Base-by-base conservation (phyloP, 1,140 invertebrate genomes). In the Drosophila albomicans region DNA sequence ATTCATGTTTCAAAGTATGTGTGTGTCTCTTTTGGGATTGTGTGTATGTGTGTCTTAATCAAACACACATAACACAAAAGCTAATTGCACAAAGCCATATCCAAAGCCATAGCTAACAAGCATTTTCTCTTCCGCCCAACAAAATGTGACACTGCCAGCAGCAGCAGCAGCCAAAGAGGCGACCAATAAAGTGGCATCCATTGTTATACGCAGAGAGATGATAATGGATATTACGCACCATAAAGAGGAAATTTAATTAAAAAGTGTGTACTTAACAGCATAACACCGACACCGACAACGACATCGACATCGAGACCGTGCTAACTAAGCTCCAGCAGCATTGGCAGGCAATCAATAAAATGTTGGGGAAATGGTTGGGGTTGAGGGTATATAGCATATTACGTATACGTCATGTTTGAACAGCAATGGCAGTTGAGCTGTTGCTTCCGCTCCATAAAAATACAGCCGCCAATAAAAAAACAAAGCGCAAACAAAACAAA, bases 341-440 rank as follows among this genome's bases (percentile, higher is more conserved):
- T 20, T 58, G 70, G n/a, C 20, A 70, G 62, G 38, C 69, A 76
- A 76, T 76, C 74, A 76, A 76, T 76, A 76, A 57, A 62, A 13
- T 52, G 28, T 49, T 48, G 43, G 8, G 54, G 45, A n/a, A 41
- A 25, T 35, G 46, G 30, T 10, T 32, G 30, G 35, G 35, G 35
- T 7, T 32, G 6, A 2, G 30, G 30, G 30, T 4, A 25, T 25
- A 25, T 3, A 8, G 10, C 35, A 74, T 59, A 58, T 73, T 72
- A 72, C 81, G 84, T 87, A 87, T 89, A 89, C 84, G 84, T 80
- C 85, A 80, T 88, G 69, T 88, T 87, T 69, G 54, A 70, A 66
- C 81, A 54, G 58, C 79, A 68, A 46, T 78, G 78, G 62, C 81
- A 77, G 81, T 63, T 81, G 70, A 88, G 84, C 84, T 88, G 84